These are phyloP conservation scores for Gymnobelideus leadbeateri DNA, from an alignment of 2,113 vertebrate species.

Conservation along the genomic window DNA sequence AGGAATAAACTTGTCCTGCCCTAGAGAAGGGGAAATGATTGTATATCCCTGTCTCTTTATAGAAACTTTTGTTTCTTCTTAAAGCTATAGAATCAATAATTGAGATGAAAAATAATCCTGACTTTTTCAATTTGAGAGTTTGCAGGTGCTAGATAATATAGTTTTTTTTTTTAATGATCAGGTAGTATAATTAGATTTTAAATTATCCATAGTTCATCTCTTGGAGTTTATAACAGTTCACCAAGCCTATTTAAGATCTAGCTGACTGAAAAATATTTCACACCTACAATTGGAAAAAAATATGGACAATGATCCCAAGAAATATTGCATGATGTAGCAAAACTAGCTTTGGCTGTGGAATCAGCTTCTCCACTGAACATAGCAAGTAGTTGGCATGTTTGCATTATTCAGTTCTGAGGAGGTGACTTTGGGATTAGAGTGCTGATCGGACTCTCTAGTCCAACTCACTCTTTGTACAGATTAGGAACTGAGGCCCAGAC, in stretches of 20 bases:
- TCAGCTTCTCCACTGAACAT: too few species aligned
- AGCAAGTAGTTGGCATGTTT: background rate
- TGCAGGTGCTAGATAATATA: background rate
- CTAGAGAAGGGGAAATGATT: background rate
- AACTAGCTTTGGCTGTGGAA: background rate
- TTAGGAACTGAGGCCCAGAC: background rate
- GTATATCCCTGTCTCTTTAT: background rate
- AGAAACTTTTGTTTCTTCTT: background rate
- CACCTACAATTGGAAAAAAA: background rate
- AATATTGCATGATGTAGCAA: background rate
- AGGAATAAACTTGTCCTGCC: background rate
- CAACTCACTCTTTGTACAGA: background rate
- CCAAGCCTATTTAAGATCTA: background rate
- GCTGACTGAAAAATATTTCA: background rate
- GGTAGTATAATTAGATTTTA: background rate
- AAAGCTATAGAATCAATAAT: background rate
- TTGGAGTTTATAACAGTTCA: background rate
- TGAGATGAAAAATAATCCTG: background rate
- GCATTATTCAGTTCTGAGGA: background rate
- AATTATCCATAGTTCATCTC: too few species aligned
- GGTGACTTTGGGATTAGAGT: background rate
- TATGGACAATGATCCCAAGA: background rate
- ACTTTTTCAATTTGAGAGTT: background rate
- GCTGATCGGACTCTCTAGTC: background rate
- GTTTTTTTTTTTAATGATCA: background rate